Evolutionary conservation across 2,113 vertebrate genomes (phyloP), one percentile per base, ranked within the genome.

Genomic region (Daubentonia madagascariensis): DNA sequence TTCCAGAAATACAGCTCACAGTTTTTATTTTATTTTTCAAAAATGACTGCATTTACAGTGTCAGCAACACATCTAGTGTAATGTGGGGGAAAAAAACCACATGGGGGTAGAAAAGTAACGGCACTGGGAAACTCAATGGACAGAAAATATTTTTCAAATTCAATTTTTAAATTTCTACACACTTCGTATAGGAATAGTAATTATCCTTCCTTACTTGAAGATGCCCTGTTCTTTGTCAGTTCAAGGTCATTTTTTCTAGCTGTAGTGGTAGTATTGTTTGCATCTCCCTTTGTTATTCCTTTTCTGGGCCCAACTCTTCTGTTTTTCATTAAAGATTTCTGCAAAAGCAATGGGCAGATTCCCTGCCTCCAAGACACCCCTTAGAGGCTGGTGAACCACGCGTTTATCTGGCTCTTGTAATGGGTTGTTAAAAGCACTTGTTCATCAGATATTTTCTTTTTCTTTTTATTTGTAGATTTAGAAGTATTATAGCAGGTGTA

Each of bases 401-500:
- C 32, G 11, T 92, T 94, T 92, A 86, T 97, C 83, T 81, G 88
- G 48, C 85, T 97, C 96, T 95, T 97, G 94, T 97, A 95, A 97
- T 78, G 75, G 92, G 84, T 80, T 89, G 79, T 96, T 96, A 98
- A 98, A 98, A 97, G 96, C 97, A 98, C 92, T 98, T 96, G 85
- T 97, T 98, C 94, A 97, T 96, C 95, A 97, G 89, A 97, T 97
- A 97, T 98, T 97, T 97, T 96, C 91, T 86, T 96, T 90, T 90
- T 89, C 67, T 94, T 94, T 97, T 97, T 95, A 30, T 96, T 97
- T 97, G 94, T 98, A 97, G 87, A 94, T 98, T 97, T 98, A 96
- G 95, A 97, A 97, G 97, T 98, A 98, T 98, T 98, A 98, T 98
- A 97, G 95, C 95, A 98, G 97, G 97, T 98, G 97, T 96, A 98